Conservation (phyloP, 2,888 invertebrate species). For the Trissolcus japonicus region DNA sequence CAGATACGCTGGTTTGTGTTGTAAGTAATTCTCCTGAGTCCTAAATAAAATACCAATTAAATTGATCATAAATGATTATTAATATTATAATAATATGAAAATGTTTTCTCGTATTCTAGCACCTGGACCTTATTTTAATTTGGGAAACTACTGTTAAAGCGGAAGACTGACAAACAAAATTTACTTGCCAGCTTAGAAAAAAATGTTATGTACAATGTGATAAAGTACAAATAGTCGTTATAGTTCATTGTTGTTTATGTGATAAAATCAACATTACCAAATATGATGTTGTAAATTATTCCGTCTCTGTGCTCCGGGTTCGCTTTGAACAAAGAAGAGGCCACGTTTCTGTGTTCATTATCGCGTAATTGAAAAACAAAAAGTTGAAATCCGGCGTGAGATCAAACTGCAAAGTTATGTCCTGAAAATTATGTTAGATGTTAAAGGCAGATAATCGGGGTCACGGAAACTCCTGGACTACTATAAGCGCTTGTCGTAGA, state of each 20-base stretch:
- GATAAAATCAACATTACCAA: conserved; percentile 1
- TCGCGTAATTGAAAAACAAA: conserved; percentile 41
- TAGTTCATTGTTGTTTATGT: conserved; percentile 7
- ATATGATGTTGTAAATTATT: conserved; percentile 9
- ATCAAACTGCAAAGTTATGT: conserved; percentile 44
- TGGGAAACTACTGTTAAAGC: conserved; percentile 64
- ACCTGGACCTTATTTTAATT: conserved; percentile 64
- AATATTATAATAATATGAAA: background rate
- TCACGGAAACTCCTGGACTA: conserved; percentile 51
- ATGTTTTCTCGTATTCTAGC: conserved; percentile 60
- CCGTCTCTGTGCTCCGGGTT: background rate
- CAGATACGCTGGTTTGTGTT: conserved; percentile 87
- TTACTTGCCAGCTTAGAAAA: conserved; percentile 6
- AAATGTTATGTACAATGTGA: conserved; percentile 3
- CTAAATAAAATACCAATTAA: too few species aligned
- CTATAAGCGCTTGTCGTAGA: conserved; percentile 48
- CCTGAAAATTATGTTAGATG: conserved; percentile 53
- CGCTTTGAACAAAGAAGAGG: background rate
- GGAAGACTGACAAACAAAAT: conserved; percentile 12
- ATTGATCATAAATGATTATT: background rate
- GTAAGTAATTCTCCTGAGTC: conserved; percentile 77
- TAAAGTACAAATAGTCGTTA: conserved; percentile 25
- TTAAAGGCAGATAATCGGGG: conserved; percentile 51
- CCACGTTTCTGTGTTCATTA: conserved; percentile 20
- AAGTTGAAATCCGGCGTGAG: conserved; percentile 29